These are phyloP conservation scores for Acrocyrtus sp. DNA, from an alignment of 2,888 invertebrate genomes.

Conservation along the genomic window DNA sequence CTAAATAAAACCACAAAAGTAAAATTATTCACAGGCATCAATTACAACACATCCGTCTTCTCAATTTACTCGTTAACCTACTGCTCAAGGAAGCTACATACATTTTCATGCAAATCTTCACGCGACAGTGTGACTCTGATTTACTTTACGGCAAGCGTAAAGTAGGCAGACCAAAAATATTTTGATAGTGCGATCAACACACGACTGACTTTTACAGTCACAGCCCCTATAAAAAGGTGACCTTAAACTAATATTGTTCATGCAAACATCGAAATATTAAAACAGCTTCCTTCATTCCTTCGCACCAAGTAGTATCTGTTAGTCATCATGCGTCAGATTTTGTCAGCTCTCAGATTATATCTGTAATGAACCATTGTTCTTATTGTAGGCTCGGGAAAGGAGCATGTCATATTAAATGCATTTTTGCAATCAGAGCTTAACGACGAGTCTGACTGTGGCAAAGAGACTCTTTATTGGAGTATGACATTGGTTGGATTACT, in stretches of 20 bases:
- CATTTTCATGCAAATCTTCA: slow-evolving; percentile 7
- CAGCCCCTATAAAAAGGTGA: slow-evolving; percentile 7
- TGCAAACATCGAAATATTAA: slow-evolving; percentile 4
- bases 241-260: no score
- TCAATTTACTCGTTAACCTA: no score
- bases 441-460: no score
- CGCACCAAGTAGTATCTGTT: no score
- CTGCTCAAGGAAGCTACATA: slow-evolving; percentile 14
- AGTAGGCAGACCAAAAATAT: neutral
- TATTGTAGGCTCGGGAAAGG: neutral
- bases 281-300: slow-evolving; percentile 18
- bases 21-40: neutral
- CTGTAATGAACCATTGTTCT: slow-evolving; percentile 30
- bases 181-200: neutral
- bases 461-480: no score
- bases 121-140: slow-evolving; percentile 3
- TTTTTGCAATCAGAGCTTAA: slow-evolving; percentile 21
- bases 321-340: no score
- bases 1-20: slow-evolving; percentile 7
- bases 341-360: slow-evolving; percentile 1
- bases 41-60: no score
- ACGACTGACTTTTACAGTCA: slow-evolving; percentile 8
- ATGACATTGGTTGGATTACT: slow-evolving; percentile 16
- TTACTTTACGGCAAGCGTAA: slow-evolving; percentile 1
- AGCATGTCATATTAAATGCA: neutral